Evolutionary conservation across 2,888 invertebrate species (phyloP), one percentile per base, ranked within the genome.

Genomic region (Agriopis leucophaearia): DNA sequence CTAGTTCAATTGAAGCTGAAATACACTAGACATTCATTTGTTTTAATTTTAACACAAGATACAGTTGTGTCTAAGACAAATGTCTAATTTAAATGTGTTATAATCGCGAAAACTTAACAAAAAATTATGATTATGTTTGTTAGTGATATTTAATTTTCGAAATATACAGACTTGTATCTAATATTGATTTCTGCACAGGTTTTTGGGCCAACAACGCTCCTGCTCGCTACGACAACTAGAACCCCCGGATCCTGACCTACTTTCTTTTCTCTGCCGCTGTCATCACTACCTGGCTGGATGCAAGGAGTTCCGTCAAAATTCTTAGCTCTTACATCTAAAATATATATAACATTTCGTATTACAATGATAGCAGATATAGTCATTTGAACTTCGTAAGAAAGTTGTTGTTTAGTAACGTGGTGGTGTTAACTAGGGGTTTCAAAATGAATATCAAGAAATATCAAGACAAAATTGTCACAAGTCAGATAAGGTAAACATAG

Each of bases 221-320:
- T 67, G 78, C 80, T 69, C 88, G 86, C 83, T 92, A 92, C 85
- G 87, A 89, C 87, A 89, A 91, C 86, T 92, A 92, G 82, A 86
- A 71, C 75, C 69, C 16, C 50, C 60, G 72, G 69, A 74, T 74
- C 72, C 74, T 77, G 74, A 79, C 81, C 65, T 77, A 59, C 72
- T 72, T 84, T 85, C 74, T 79, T 77, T 81, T 84, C 78, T 75
- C 75, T 70, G 74, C 68, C 72, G 75, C 80, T 80, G 77, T 78
- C 77, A 61, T 77, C 79, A 78, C 77, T 71, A 73, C 71, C 75
- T 76, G 78, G 79, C 83, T 81, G 80, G 80, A 78, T 70, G 74
- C 79, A 81, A 82, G 80, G 81, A 78, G 73, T 74, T 80, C 78
- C 82, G 75, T 78, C 79, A 82, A 81, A 75, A 62, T 16, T 64